A percentile compares a stretch with the other conserved stretches of the same genome.
Conservation (phyloP, 2,888 invertebrate genomes). For the Mimas tiliae region DNA sequence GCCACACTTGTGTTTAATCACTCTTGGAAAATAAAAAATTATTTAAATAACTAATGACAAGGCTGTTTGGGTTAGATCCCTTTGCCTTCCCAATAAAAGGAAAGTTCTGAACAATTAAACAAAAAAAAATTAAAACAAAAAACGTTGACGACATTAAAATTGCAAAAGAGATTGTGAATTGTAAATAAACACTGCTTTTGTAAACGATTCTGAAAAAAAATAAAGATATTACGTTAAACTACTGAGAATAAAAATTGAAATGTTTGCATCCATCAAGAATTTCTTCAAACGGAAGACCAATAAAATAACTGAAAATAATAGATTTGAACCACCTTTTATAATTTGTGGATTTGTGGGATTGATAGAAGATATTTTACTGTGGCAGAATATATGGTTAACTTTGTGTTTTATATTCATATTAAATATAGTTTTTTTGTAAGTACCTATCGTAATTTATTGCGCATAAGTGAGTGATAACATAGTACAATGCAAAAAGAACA, state of each 20-base stretch:
- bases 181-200: too few relatives aligned
- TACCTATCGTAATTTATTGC: constrained; percentile 44
- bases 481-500: neutral
- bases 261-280: constrained; percentile 64
- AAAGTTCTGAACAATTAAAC: too few relatives aligned
- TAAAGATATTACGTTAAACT: too few relatives aligned
- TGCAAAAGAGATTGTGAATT: too few relatives aligned
- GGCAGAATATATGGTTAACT: constrained; percentile 73
- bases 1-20: too few relatives aligned
- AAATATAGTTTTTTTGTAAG: constrained; percentile 71
- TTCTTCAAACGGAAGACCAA: constrained; percentile 60
- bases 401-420: constrained; percentile 62
- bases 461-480: neutral
- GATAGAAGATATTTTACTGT: constrained; percentile 76
- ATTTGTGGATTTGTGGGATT: constrained; percentile 60
- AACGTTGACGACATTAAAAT: too few relatives aligned
- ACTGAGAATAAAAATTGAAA: constrained; percentile 37
- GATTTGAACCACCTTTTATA: constrained; percentile 57
- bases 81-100: too few relatives aligned
- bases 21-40: too few relatives aligned
- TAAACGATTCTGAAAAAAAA: too few relatives aligned
- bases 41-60: too few relatives aligned
- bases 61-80: too few relatives aligned
- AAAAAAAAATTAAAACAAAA: too few relatives aligned
- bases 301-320: constrained; percentile 56